Base-by-base conservation (phyloP, 2,888 invertebrate species). In the Noctua comes region DNA sequence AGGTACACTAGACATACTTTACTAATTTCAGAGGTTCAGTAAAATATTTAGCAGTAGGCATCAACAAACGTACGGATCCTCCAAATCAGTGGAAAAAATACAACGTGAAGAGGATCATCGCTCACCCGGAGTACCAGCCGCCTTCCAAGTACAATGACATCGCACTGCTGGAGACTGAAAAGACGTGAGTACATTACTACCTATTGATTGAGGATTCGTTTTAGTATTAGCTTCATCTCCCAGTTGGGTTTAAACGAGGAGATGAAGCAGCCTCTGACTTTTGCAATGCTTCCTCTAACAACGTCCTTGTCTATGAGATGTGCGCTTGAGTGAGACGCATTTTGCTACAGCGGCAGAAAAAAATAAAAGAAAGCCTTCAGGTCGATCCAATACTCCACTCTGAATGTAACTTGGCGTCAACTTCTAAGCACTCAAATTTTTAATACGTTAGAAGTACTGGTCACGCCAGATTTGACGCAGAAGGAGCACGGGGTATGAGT, bases 1-100 rank as follows among this genome's bases (percentile, higher is more conserved):
- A n/a, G 5, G n/a, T 0, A 54, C n/a, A n/a, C 54, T 11, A 54
- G 4, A 54, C 54, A 4, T 54, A n/a, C 11, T n/a, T 54, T 54
- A 54, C 11, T n/a, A 5, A 51, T 24, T 71, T 31, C 90, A 93
- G 93, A 0, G 92, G 91, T 1, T 48, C 76, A 5, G 82, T 73
- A 2, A 82, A 69, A 13, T 82, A n/a, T 43, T 11, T 82, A n/a
- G 82, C 82, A 0, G 31, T 82, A 7, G 82, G 82, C 0, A 82
- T 91, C 1, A 83, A 88, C 1, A 90, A 89, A 46, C 82, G 91
- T 0, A 80, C 88, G 0, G 91, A 91, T 21, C 77, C 84, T 48
- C 68, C 76, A 2, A 59, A 40, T 1, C 11, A 59, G 6, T 90
- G 89, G 90, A 81, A 84, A 70, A 73, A 59, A 27, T 82, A 86